Evolutionary conservation across 1,140 invertebrate species (phyloP).

Genomic region (Pectinophora gossypiella): DNA sequence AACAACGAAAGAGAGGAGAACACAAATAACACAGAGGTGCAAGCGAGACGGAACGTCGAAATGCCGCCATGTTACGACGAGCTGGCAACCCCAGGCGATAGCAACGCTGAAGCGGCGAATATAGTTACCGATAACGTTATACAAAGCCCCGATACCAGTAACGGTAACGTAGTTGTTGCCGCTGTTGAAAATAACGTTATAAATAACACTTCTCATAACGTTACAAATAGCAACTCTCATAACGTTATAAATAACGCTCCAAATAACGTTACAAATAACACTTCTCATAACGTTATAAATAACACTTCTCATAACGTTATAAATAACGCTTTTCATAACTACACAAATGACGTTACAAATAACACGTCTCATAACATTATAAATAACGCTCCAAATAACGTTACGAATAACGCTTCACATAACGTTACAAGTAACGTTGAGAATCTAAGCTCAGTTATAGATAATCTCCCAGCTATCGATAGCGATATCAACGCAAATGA

Average conservation of each 20-base stretch:
- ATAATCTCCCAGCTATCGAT: constrained; percentile 56
- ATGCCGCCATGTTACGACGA: constrained; percentile 63
- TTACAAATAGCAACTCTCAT: background rate
- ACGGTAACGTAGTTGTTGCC: too few relatives aligned
- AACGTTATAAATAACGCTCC: constrained; percentile 6
- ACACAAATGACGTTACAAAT: background rate
- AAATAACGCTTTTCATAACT: constrained; percentile 11
- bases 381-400: constrained; percentile 4
- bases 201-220: background rate
- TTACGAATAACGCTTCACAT: background rate
- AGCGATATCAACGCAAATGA: constrained; percentile 52
- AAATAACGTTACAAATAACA: constrained; percentile 9
- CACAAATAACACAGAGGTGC: constrained; percentile 24
- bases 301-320: background rate
- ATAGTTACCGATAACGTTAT: constrained; percentile 4
- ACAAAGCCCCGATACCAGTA: background rate
- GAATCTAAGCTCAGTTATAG: constrained; percentile 42
- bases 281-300: background rate
- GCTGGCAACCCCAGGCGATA: background rate
- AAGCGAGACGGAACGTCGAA: constrained; percentile 50
- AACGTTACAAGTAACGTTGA: constrained; percentile 7
- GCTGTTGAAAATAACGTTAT: background rate
- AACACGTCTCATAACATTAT: background rate
- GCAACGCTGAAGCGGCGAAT: constrained; percentile 19
- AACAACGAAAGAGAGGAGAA: constrained; percentile 17